Evolutionary conservation across 2,113 vertebrate genomes (phyloP).

Genomic region (Anarrhichthys ocellatus): DNA sequence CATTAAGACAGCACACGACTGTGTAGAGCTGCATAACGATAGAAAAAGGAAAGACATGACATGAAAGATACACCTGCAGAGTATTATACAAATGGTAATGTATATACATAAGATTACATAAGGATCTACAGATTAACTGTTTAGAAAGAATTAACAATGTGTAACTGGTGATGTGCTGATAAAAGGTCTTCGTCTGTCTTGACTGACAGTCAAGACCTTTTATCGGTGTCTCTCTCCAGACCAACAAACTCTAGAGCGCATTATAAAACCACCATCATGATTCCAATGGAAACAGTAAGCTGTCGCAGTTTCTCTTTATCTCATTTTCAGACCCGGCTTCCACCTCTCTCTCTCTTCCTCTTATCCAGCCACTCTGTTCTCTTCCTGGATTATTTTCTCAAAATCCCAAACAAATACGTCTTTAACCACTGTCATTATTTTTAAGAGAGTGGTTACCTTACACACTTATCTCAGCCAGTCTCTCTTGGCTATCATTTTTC

Average conservation of each 20-base stretch:
- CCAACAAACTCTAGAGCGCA: conserved; percentile 14
- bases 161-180: too few species aligned
- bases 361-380: neutral
- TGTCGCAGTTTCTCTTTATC: conserved; percentile 26
- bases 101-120: neutral
- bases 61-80: neutral
- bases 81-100: neutral
- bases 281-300: conserved; percentile 15
- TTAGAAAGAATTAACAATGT: neutral
- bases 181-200: neutral
- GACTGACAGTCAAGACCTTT: too few species aligned
- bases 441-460: conserved; percentile 26
- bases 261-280: conserved; percentile 27
- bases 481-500: neutral
- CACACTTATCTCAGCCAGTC: conserved; percentile 27
- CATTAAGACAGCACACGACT: neutral
- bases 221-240: neutral
- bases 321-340: conserved; percentile 13
- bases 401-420: conserved; percentile 35
- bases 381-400: neutral
- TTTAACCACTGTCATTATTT: conserved; percentile 23
- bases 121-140: too few species aligned
- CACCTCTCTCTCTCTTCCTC: neutral
- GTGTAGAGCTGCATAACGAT: neutral
- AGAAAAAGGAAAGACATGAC: neutral